Base-by-base conservation (phyloP, 37 sponge, comb jelly and placozoan genomes). In the Ephydatia muelleri region DNA sequence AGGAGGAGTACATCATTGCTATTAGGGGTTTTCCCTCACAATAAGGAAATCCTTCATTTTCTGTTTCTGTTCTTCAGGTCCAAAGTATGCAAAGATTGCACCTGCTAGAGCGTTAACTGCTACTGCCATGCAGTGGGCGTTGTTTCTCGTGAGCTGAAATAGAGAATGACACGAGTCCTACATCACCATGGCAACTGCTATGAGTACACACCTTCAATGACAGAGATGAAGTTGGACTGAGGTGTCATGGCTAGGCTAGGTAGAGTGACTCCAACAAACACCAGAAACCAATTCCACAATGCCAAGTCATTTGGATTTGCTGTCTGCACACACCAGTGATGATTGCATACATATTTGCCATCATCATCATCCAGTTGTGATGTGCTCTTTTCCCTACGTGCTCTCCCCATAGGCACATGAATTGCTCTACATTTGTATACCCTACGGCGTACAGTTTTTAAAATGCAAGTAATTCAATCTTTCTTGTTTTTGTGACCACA, bases 61-160 rank as follows among this genome's bases (percentile, higher is more conserved):
- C 21, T 93, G 94, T 57, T 38, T 80, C 80, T 89, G 89, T 32
- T 88, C 80, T 21, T 81, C 22, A 16, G 81, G 80, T 47, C 93
- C 93, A 79, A 82, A 90, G 65, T 70, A 80, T 13, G 87, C 73
- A 82, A 96, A 96, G 64, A 96, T 78, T 11, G 93, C 82, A 0
- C 92, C 92, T 38, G 92, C 88, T 67, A 96, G 73, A 27, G 85
- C 65, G 47, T 94, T 94, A 65, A 96, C 85, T 32, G 97, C 95
- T 40, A 87, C 87, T 2, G 95, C 88, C n/a, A 96, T 75, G 64
- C 94, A 94, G 85, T 96, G 97, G 31, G 92, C 94, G 80, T 96
- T 96, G 85, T 96, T n/a, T 96, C 76, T 92, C 91, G 82, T 95
- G 93, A 4, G 88, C 92, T 90, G 49, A 29, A 66, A 6, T 57